Percentiles rank a stretch among this genome's conserved stretches.
phyloP scores from a whole-genome alignment of 2,113 vertebrate species.

The Entosphenus tridentatus region DNA sequence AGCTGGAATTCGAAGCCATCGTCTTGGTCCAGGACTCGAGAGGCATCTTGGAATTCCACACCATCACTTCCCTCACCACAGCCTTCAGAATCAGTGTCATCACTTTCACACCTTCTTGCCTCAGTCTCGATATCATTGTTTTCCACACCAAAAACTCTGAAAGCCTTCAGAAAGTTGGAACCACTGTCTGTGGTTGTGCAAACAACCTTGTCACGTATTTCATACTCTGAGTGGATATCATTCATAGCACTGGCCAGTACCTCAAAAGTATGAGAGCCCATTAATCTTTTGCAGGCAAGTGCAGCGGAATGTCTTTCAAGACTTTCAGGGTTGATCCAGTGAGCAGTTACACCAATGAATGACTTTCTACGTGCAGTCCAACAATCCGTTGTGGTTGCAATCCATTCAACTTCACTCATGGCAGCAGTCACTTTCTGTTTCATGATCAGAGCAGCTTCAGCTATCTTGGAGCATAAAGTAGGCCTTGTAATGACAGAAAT shows the following conservation, averaged over 20 bases:
- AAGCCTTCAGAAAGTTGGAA: too few species aligned
- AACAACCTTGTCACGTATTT: conserved; percentile 11
- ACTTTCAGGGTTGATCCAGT: conserved; percentile 10
- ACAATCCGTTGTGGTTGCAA: conserved; percentile 14
- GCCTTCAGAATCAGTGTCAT: too few species aligned
- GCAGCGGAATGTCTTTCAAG: conserved; percentile 10
- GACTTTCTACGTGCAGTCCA: conserved; percentile 9
- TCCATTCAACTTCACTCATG: conserved; percentile 10
- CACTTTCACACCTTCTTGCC: too few species aligned
- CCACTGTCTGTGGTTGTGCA: conserved; percentile 7
- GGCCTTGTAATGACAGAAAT: too few species aligned
- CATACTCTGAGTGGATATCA: conserved; percentile 13
- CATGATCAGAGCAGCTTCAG: background rate
- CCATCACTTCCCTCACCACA: too few species aligned
- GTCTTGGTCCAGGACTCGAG: too few species aligned
- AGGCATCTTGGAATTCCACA: too few species aligned
- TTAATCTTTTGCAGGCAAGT: conserved; percentile 11
- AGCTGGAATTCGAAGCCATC: too few species aligned
- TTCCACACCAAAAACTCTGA: too few species aligned
- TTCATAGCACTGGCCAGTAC: conserved; percentile 10
- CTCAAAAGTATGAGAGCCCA: conserved; percentile 13
- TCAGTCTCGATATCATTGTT: too few species aligned
- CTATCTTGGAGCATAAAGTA: too few species aligned
- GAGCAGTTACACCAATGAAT: conserved; percentile 12
- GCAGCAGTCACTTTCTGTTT: conserved; percentile 9